Base-by-base conservation (phyloP, 1,140 invertebrate species). In the Augochlora pura region DNA sequence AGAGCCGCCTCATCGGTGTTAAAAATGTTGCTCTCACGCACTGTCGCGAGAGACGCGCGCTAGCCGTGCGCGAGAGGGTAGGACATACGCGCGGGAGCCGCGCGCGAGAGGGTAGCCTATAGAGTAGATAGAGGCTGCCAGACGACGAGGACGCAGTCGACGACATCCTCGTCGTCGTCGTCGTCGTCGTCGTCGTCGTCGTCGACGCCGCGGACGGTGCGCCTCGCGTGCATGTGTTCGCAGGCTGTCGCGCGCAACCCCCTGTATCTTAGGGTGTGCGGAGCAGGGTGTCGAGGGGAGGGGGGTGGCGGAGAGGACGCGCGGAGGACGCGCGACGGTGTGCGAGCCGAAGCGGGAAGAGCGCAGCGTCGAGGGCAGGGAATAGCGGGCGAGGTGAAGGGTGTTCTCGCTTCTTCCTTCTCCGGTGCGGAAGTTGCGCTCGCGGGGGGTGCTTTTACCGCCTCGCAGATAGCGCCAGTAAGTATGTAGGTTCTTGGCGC, bases 391-490 rank as follows among this genome's bases (percentile, higher is more conserved):
- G n/a, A n/a, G n/a, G n/a, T n/a, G n/a, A n/a, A 46, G 49, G 49
- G 18, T 21, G 5, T 66, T 21, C 71, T 67, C 71, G 79, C 75
- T 82, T 86, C 77, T 84, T 80, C 86, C 85, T 77, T 42, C 82
- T 67, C 81, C 39, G 54, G 54, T 64, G 64, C 88, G 86, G 85
- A 88, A 89, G 82, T 87, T 75, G 63, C 63, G 81, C 81, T 82
- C 82, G 77, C 80, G 69, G 80, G 84, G 85, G 87, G 84, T 89
- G 88, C 83, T 89, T 89, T 89, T 85, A 81, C 86, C 84, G 80
- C 75, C 82, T 88, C 81, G 77, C 81, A 78, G 87, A 83, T 88
- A 83, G 84, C 77, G 73, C 84, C 84, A 80, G 83, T 82, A 85
- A 86, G 83, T 86, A 87, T 81, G 79, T 83, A 88, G 64, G 70